These are phyloP conservation scores for Tiaroga cobitis DNA, from an alignment of 2,797 vertebrate genomes.

Conservation along the genomic window DNA sequence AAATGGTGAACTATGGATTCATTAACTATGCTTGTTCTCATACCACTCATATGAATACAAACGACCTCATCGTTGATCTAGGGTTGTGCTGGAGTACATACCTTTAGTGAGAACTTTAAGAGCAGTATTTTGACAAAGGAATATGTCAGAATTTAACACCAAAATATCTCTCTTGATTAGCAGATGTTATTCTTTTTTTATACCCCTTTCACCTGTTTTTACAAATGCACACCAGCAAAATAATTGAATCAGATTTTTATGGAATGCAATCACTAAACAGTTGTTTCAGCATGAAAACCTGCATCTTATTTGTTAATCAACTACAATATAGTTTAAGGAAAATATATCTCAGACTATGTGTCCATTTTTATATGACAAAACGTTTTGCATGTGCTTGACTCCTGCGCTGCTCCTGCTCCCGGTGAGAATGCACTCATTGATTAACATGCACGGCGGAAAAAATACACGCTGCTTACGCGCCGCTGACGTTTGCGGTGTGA, in stretches of 20 bases:
- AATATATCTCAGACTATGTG: neutral
- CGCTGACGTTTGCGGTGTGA: too few relatives aligned
- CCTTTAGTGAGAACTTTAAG: neutral
- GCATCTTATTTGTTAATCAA: neutral
- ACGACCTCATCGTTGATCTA: constrained; percentile 44
- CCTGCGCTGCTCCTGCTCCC: too few relatives aligned
- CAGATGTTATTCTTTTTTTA: neutral
- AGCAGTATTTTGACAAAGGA: neutral
- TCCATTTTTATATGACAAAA: neutral
- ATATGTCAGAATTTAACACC: neutral
- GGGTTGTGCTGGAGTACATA: neutral
- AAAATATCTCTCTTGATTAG: neutral
- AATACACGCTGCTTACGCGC: too few relatives aligned
- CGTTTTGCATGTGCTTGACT: neutral
- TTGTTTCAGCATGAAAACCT: neutral
- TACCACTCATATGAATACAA: constrained; percentile 43
- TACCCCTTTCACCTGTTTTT: neutral
- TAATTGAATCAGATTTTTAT: neutral
- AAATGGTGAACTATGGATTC: constrained; percentile 47
- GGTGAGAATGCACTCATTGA: too few relatives aligned
- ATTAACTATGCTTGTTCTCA: constrained; percentile 44
- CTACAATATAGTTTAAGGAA: neutral
- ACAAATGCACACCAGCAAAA: neutral
- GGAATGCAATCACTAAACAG: neutral
- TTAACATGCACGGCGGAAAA: too few relatives aligned